A percentile compares a stretch with the other conserved stretches of the same genome.
phyloP scores from a whole-genome alignment of 2,888 invertebrate species.

The Andrena camellia region DNA sequence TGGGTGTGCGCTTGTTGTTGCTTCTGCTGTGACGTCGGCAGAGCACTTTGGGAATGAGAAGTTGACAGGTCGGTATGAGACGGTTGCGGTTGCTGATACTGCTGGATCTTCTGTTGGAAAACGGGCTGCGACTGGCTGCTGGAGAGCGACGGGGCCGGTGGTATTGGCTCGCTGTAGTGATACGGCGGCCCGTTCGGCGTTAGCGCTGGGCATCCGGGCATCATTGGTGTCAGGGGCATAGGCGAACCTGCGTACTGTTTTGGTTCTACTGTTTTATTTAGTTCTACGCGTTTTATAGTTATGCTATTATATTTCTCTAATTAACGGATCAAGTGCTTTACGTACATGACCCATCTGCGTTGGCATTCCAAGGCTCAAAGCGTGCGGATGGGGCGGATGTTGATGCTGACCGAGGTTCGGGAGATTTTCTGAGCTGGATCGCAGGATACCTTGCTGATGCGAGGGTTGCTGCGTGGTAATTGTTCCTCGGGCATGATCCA shows the following conservation, averaged over 20 bases:
- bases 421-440: slow-evolving; percentile 83
- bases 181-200: slow-evolving; percentile 86
- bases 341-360: slow-evolving; percentile 81
- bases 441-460: slow-evolving; percentile 78
- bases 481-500: slow-evolving; percentile 93
- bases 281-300: too few relatives aligned
- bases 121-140: slow-evolving; percentile 83
- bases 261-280: not conserved
- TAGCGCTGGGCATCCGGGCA: slow-evolving; percentile 83
- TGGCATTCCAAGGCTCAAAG: slow-evolving; percentile 81
- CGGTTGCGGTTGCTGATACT: slow-evolving; percentile 82
- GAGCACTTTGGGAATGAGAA: slow-evolving; percentile 79
- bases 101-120: slow-evolving; percentile 82
- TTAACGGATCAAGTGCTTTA: slow-evolving; percentile 18
- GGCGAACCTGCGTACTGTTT: slow-evolving; percentile 82
- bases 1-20: slow-evolving; percentile 82
- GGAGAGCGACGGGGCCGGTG: slow-evolving; percentile 84
- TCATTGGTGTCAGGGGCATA: slow-evolving; percentile 84
- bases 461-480: slow-evolving; percentile 85
- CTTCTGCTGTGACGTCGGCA: slow-evolving; percentile 78
- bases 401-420: slow-evolving; percentile 81
- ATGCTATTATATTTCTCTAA: not conserved
- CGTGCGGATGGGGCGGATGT: slow-evolving; percentile 82
- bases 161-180: slow-evolving; percentile 87
- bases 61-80: slow-evolving; percentile 83